These are phyloP conservation scores for Drosophila recens DNA, from an alignment of 2,888 invertebrate genomes.

Conservation along the genomic window DNA sequence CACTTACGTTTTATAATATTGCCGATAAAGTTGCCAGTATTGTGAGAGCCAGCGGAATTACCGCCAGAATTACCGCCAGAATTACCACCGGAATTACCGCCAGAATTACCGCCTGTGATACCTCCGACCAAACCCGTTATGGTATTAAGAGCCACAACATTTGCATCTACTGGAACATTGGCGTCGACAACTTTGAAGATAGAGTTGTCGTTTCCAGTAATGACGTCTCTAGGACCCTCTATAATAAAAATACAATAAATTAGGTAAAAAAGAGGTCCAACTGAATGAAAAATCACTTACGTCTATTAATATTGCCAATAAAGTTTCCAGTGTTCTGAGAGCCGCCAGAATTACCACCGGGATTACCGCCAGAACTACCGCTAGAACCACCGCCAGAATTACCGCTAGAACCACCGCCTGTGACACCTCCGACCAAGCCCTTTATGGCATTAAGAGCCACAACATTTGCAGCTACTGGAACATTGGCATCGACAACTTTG, in stretches of 20 bases:
- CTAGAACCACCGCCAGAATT: background rate
- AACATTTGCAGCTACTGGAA: background rate
- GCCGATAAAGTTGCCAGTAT: background rate
- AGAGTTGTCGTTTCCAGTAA: conserved; percentile 26
- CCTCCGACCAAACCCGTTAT: conserved; percentile 2
- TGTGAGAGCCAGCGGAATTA: background rate
- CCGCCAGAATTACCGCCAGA: background rate
- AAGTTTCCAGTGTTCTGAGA: background rate
- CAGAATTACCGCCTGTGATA: background rate
- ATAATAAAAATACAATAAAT: background rate
- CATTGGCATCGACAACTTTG: conserved; percentile 12
- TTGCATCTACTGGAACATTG: background rate
- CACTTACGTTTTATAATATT: background rate
- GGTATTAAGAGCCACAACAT: conserved; percentile 1
- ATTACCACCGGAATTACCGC: background rate
- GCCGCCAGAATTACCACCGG: background rate
- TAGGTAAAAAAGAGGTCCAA: background rate
- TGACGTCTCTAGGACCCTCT: conserved; percentile 3
- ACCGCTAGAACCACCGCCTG: background rate
- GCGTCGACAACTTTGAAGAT: conserved; percentile 18
- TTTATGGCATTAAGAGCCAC: background rate
- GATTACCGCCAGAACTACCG: background rate
- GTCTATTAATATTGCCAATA: background rate
- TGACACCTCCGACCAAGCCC: background rate
- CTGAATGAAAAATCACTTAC: background rate